Conservation (phyloP, 2,797 vertebrate species). For the Phataginus tricuspis region DNA sequence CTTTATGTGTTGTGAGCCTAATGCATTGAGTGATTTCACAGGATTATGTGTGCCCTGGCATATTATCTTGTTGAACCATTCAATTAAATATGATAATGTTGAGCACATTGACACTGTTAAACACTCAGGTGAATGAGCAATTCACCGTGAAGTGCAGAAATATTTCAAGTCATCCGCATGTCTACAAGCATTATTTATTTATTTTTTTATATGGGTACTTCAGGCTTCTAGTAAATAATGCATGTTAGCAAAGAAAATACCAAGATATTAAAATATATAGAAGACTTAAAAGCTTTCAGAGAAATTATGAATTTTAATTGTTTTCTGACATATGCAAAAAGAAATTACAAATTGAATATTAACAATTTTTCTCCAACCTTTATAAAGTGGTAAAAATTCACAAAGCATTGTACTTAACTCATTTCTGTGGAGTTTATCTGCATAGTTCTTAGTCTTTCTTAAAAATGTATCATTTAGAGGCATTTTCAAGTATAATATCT, state of each 20-base stretch:
- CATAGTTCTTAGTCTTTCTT: not conserved
- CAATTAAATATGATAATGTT: conserved; percentile 91
- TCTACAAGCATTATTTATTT: conserved; percentile 83
- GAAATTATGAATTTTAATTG: conserved; percentile 20
- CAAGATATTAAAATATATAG: conserved; percentile 48
- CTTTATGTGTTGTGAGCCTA: conserved; percentile 85
- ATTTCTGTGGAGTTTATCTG: not conserved
- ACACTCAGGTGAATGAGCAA: conserved; percentile 90
- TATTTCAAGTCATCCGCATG: conserved; percentile 86
- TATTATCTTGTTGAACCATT: conserved; percentile 90
- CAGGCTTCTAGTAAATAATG: conserved; percentile 68
- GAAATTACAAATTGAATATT: not conserved
- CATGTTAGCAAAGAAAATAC: conserved; percentile 45
- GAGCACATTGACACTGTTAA: conserved; percentile 86
- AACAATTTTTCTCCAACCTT: not conserved
- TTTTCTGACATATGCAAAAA: conserved; percentile 16
- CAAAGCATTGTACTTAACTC: not conserved
- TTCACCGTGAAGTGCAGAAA: conserved; percentile 88
- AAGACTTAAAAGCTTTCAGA: not conserved
- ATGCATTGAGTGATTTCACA: conserved; percentile 80
- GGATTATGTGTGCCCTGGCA: conserved; percentile 82
- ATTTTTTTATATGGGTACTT: conserved; percentile 80
- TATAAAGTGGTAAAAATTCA: not conserved
- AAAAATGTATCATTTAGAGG: not conserved
- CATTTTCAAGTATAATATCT: conserved; percentile 27